These are phyloP conservation scores for Geotria australis DNA, from an alignment of 2,797 vertebrate species.

Conservation along the genomic window DNA sequence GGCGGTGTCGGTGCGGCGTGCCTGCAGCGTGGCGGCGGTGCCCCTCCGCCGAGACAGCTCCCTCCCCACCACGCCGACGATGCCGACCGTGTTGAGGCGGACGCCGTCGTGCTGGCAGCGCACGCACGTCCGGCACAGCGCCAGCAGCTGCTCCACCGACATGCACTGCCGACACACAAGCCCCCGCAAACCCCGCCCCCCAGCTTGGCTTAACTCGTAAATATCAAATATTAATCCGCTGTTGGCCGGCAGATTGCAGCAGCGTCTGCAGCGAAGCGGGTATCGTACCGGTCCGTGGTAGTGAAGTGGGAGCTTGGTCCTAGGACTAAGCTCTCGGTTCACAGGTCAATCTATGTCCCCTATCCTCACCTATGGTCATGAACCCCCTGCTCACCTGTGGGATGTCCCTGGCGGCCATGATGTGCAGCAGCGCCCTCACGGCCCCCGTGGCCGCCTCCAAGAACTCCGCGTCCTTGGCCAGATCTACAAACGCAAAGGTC, in stretches of 20 bases:
- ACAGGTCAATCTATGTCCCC: too few species aligned
- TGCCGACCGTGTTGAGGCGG: constrained; percentile 54
- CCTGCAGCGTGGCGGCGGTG: constrained; percentile 44
- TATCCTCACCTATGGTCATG: too few species aligned
- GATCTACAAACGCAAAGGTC: constrained; percentile 15
- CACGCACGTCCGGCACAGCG: constrained; percentile 35
- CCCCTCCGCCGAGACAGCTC: constrained; percentile 42
- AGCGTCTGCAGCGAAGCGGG: too few species aligned
- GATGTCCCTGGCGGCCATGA: constrained; percentile 52
- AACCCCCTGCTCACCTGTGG: constrained; percentile 66
- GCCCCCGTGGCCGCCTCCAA: constrained; percentile 66
- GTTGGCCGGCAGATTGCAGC: too few species aligned
- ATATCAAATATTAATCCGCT: too few species aligned
- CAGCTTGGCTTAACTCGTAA: too few species aligned
- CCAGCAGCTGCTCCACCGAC: constrained; percentile 57
- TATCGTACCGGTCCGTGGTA: too few species aligned
- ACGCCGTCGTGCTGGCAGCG: constrained; percentile 31
- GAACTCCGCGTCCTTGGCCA: constrained; percentile 47
- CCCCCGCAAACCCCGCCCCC: too few species aligned
- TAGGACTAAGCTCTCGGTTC: too few species aligned
- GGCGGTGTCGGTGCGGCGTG: constrained; percentile 6
- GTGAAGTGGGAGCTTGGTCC: too few species aligned
- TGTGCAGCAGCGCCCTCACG: constrained; percentile 60
- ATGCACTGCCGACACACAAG: constrained; percentile 28
- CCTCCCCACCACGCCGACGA: constrained; percentile 70